phyloP scores from a whole-genome alignment of 2,113 vertebrate genomes.

The Tychaedon coryphoeus region DNA sequence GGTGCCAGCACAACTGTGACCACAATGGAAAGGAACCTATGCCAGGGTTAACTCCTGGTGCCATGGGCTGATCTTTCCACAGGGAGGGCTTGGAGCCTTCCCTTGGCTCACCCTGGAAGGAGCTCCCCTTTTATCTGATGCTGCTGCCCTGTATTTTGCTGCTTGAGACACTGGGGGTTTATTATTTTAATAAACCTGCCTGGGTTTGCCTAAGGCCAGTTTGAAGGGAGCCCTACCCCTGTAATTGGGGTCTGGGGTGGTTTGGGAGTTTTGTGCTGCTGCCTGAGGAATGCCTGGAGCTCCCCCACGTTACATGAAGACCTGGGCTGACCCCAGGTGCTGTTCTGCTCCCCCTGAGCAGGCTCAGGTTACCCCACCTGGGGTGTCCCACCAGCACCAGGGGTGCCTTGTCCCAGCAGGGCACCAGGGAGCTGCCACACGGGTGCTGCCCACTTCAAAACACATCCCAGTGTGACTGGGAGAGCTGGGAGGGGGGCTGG shows the following conservation, averaged over 20 bases:
- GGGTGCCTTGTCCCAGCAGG: background rate
- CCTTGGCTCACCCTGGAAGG: background rate
- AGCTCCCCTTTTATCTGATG: slow-evolving; percentile 15
- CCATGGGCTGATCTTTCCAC: background rate
- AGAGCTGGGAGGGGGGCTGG: background rate
- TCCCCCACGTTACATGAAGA: background rate
- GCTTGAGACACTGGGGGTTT: background rate
- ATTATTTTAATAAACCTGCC: slow-evolving; percentile 18
- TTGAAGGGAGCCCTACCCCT: background rate
- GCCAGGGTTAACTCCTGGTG: background rate
- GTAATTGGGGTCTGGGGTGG: slow-evolving; percentile 10
- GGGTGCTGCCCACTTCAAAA: background rate
- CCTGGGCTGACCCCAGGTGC: background rate
- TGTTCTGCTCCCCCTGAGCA: background rate
- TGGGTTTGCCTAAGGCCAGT: background rate
- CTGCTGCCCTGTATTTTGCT: background rate
- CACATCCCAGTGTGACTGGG: background rate
- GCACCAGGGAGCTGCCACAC: background rate
- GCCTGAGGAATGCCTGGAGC: background rate
- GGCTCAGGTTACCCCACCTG: background rate
- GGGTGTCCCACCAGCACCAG: background rate
- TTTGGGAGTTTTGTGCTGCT: background rate
- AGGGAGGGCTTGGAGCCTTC: background rate
- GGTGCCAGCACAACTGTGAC: background rate
- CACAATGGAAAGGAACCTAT: background rate